These are phyloP conservation scores for Polyodon spathula DNA, from an alignment of 2,113 vertebrate species.

Conservation along the genomic window DNA sequence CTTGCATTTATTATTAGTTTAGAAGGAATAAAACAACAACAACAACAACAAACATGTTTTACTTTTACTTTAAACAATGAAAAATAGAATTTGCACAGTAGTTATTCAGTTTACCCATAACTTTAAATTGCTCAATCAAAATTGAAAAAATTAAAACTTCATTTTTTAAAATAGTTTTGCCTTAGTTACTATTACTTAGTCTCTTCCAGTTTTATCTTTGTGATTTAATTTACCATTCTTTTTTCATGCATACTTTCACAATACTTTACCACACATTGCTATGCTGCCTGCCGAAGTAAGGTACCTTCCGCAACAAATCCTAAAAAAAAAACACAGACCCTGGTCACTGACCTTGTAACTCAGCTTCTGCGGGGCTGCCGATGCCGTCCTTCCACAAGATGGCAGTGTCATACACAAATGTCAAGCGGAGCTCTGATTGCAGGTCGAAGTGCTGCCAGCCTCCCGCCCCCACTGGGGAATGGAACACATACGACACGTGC, in stretches of 20 bases:
- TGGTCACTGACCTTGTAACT: constrained; percentile 68
- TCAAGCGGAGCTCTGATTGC: constrained; percentile 81
- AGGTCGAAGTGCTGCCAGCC: constrained; percentile 95
- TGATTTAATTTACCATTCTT: no score
- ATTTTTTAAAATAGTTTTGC: no score
- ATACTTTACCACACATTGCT: background rate
- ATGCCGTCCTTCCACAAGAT: constrained; percentile 89
- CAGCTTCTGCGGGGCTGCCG: constrained; percentile 78
- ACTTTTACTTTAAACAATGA: no score
- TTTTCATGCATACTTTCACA: background rate
- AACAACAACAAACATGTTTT: no score
- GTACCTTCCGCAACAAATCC: background rate
- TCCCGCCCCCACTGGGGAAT: constrained; percentile 71
- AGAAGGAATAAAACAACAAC: no score
- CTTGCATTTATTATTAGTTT: no score
- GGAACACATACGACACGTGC: constrained; percentile 86
- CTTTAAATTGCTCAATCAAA: no score
- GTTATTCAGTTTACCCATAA: no score
- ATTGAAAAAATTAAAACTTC: no score
- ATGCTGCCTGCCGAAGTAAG: background rate
- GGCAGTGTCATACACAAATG: constrained; percentile 94
- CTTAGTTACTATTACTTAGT: no score
- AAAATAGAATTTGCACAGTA: no score
- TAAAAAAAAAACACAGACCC: background rate
- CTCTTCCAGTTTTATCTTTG: no score